Evolutionary conservation across 2,113 vertebrate species (phyloP).

Genomic region (Cyanoramphus novaezelandiae): DNA sequence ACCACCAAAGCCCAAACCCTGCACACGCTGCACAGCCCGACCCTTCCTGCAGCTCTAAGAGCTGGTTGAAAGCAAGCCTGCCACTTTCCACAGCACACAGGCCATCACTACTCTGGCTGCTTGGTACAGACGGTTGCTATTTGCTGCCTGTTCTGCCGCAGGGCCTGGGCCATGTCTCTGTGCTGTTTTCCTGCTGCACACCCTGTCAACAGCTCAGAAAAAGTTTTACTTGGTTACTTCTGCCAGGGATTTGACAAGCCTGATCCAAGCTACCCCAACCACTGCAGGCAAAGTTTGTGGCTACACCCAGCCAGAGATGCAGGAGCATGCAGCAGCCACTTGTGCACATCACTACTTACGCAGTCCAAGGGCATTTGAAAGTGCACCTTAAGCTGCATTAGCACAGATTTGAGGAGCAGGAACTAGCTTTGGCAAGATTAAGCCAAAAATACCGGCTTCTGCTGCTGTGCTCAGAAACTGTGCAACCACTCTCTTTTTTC

Average conservation of each 20-base stretch:
- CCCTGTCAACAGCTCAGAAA: neutral
- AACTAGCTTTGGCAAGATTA: neutral
- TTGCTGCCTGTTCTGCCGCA: neutral
- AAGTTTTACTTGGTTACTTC: neutral
- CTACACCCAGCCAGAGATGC: neutral
- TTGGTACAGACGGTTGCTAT: neutral
- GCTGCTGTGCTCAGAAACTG: neutral
- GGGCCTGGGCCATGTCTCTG: neutral
- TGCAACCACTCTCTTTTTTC: neutral
- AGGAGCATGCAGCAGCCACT: neutral
- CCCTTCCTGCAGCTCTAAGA: neutral
- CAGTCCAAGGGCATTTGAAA: neutral
- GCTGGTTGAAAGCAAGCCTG: neutral
- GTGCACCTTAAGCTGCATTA: neutral
- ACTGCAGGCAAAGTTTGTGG: neutral
- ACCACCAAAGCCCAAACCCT: neutral
- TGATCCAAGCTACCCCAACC: neutral
- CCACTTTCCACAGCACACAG: neutral
- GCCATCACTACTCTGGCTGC: neutral
- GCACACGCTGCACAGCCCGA: rapidly evolving
- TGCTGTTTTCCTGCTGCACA: neutral
- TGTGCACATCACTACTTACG: no score
- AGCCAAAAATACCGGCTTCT: neutral
- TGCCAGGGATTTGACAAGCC: neutral
- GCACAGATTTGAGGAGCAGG: neutral